Conservation (phyloP, 1,140 invertebrate genomes). For the Ditylenchus dipsaci region DNA sequence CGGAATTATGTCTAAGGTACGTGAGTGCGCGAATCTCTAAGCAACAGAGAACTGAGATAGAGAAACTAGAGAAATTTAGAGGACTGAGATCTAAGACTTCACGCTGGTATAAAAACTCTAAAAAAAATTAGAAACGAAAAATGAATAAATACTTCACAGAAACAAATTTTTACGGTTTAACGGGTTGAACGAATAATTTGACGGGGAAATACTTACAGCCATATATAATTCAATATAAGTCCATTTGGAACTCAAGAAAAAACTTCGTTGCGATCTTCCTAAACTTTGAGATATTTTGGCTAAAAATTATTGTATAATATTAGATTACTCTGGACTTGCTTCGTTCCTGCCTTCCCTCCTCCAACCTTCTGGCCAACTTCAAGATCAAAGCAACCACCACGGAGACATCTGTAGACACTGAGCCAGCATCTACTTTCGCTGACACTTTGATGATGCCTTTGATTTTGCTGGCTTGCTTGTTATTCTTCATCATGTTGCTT, state of each 20-base stretch:
- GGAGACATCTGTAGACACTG: conserved; percentile 6
- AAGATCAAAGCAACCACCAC: conserved; percentile 15
- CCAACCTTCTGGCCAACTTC: neutral
- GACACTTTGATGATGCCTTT: conserved; percentile 20
- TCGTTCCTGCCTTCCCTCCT: conserved; percentile 10
- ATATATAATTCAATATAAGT: too few species aligned
- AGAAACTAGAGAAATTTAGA: too few species aligned
- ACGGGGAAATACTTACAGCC: too few species aligned
- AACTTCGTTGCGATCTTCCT: neutral
- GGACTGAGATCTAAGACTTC: too few species aligned
- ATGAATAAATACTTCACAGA: too few species aligned
- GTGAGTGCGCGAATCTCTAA: too few species aligned
- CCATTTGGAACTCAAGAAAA: neutral
- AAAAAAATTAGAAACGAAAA: too few species aligned
- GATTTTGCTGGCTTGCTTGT: conserved; percentile 20
- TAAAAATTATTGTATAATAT: neutral
- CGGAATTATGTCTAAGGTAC: too few species aligned
- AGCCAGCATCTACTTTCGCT: conserved; percentile 1
- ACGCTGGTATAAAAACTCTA: too few species aligned
- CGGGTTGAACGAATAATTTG: too few species aligned
- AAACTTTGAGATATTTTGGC: neutral
- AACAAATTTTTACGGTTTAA: too few species aligned
- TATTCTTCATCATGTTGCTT: conserved; percentile 21
- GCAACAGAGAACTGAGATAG: too few species aligned
- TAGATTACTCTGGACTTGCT: conserved; percentile 18